A percentile compares a stretch with the other conserved stretches of the same genome.
Conservation (phyloP, 2,888 invertebrate species). For the Lasioglossum vierecki region DNA sequence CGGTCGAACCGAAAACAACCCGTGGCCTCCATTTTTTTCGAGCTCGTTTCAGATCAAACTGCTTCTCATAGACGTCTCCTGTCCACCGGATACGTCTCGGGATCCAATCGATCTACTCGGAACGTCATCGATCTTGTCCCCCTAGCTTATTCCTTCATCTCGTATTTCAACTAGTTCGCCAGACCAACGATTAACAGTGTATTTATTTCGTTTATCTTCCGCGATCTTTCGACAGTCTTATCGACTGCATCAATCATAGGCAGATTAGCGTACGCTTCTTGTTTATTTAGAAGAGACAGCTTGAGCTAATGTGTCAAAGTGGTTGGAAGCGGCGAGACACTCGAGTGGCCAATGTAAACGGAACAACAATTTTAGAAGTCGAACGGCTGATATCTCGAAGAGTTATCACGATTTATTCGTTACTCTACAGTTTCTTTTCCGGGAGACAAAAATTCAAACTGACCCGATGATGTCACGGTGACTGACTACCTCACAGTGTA, state of each 20-base stretch:
- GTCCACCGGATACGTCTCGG: neutral
- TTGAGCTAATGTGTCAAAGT: neutral
- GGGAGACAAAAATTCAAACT: neutral
- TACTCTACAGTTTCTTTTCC: neutral
- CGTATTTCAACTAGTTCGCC: neutral
- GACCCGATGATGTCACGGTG: neutral
- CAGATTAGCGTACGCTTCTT: neutral
- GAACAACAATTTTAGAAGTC: neutral
- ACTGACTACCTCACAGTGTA: neutral
- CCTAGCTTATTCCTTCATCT: neutral
- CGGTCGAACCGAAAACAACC: constrained; percentile 17
- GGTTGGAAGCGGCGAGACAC: neutral
- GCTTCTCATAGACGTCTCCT: neutral
- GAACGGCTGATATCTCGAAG: neutral
- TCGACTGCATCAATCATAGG: neutral
- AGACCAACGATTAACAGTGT: neutral
- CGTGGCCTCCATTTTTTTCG: constrained; percentile 29
- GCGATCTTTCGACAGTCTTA: neutral
- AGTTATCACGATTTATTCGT: neutral
- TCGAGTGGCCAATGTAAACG: neutral
- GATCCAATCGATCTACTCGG: neutral
- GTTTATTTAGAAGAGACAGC: neutral
- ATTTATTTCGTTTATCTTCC: neutral
- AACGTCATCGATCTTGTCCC: neutral
- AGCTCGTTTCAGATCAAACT: neutral